Evolutionary conservation across 1,140 invertebrate genomes (phyloP).

Genomic region (Homarus americanus): DNA sequence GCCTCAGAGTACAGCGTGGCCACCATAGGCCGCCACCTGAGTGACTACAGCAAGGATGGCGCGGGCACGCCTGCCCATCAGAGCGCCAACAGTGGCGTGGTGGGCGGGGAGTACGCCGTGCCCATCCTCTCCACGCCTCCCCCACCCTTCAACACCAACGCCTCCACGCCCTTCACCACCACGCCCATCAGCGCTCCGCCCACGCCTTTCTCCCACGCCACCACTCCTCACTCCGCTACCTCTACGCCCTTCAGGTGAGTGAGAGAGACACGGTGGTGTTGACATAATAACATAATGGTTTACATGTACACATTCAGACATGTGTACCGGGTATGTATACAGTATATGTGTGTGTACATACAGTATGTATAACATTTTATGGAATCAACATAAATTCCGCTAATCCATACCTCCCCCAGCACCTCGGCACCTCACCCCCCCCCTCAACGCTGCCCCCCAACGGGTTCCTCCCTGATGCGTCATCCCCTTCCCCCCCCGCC

Average conservation of each 20-base stretch:
- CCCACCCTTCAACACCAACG: slow-evolving; percentile 54
- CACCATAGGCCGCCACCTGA: slow-evolving; percentile 66
- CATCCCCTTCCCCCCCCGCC: slow-evolving; percentile 53
- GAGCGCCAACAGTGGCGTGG: background rate
- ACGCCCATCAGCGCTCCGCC: slow-evolving; percentile 55
- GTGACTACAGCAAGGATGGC: slow-evolving; percentile 48
- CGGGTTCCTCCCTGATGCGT: slow-evolving; percentile 10
- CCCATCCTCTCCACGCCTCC: slow-evolving; percentile 69
- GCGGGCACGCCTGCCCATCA: background rate
- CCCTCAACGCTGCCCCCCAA: background rate
- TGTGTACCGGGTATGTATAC: background rate
- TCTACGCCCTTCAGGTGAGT: slow-evolving; percentile 36
- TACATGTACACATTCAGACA: too few relatives aligned
- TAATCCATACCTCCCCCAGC: background rate
- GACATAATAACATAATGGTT: too few relatives aligned
- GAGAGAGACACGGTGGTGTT: too few relatives aligned
- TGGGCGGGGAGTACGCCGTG: slow-evolving; percentile 61
- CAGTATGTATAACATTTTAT: too few relatives aligned
- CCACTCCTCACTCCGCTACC: slow-evolving; percentile 20
- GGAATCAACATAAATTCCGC: too few relatives aligned
- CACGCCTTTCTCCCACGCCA: slow-evolving; percentile 43
- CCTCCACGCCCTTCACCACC: slow-evolving; percentile 39
- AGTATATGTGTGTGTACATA: too few relatives aligned
- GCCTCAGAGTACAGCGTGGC: slow-evolving; percentile 71
- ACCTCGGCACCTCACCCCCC: slow-evolving; percentile 4